Conservation (phyloP, 2,797 vertebrate species). For the Limosa lapponica region DNA sequence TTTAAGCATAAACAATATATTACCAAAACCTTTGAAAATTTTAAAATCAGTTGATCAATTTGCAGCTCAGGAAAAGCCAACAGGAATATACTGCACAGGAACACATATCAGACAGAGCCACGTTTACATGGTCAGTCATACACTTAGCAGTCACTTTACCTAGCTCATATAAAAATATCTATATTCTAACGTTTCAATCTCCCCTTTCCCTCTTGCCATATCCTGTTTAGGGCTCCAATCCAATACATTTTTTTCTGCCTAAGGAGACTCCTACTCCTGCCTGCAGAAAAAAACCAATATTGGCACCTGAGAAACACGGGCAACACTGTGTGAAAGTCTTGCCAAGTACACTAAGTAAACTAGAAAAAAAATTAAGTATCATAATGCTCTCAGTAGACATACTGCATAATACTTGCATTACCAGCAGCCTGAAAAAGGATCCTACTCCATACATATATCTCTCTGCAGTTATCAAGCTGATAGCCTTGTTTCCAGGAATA, state of each 20-base stretch:
- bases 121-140: background rate
- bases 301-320: background rate
- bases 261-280: background rate
- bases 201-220: background rate
- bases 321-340: background rate
- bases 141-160: background rate
- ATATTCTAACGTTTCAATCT: background rate
- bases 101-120: background rate
- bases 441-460: too few relatives aligned
- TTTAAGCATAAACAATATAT: background rate
- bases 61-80: background rate
- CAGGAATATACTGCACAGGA: background rate
- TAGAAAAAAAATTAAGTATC: background rate
- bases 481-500: background rate
- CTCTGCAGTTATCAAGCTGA: background rate
- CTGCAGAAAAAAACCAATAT: background rate
- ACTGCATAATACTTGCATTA: background rate
- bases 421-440: background rate
- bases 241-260: background rate
- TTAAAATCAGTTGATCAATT: background rate
- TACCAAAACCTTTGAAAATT: background rate
- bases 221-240: background rate
- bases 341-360: background rate
- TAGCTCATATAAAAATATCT: background rate
- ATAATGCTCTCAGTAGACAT: background rate